These are phyloP conservation scores for Drosophila sucinea DNA, from an alignment of 1,140 invertebrate genomes.

Conservation along the genomic window DNA sequence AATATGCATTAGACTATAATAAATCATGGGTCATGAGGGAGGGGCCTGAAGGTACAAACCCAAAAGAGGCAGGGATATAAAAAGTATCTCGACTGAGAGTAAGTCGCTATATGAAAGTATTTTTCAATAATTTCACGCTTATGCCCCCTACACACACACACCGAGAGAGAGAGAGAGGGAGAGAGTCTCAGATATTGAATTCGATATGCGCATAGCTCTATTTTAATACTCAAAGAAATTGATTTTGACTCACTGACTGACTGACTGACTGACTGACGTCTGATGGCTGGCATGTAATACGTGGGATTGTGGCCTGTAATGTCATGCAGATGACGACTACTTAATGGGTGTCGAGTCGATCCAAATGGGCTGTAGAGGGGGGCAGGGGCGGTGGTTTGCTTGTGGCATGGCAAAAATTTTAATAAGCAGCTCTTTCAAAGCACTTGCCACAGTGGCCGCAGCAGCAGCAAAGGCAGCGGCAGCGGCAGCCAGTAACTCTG, in stretches of 20 bases:
- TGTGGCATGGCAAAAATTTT: constrained; percentile 65
- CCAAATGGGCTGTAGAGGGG: neutral
- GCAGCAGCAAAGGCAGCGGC: constrained; percentile 28
- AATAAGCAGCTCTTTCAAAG: constrained; percentile 75
- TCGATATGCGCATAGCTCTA: constrained; percentile 60
- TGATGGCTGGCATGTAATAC: constrained; percentile 59
- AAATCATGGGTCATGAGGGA: constrained; percentile 66
- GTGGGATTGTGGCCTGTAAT: constrained; percentile 77
- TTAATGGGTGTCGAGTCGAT: constrained; percentile 56
- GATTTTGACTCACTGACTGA: constrained; percentile 46
- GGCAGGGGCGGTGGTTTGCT: constrained; percentile 17
- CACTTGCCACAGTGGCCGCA: constrained; percentile 63
- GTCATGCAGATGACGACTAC: constrained; percentile 78
- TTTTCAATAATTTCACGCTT: constrained; percentile 78
- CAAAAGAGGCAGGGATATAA: constrained; percentile 19
- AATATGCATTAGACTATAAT: constrained; percentile 79
- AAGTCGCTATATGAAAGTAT: neutral
- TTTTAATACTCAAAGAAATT: constrained; percentile 62
- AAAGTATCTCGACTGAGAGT: neutral
- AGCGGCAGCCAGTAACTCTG: constrained; percentile 3
- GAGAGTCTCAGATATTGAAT: constrained; percentile 56
- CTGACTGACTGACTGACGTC: constrained; percentile 1
- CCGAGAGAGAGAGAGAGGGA: too few species aligned
- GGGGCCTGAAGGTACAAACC: constrained; percentile 33
- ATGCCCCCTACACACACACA: constrained; percentile 51